These are phyloP conservation scores for Muscicapa comitata DNA, from an alignment of 2,797 vertebrate genomes.

Conservation along the genomic window DNA sequence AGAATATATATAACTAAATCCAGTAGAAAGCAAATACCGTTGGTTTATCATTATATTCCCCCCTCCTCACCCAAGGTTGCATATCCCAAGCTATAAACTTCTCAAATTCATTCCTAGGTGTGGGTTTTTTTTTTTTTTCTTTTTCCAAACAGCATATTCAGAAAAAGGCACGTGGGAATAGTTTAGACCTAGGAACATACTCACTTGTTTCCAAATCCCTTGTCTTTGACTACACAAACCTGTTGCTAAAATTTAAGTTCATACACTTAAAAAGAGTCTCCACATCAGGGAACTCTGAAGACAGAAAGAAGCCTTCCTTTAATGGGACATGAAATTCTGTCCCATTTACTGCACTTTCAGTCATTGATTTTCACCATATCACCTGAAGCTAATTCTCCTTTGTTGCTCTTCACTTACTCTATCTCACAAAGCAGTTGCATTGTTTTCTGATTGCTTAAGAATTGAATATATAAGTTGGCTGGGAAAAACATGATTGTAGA, in stretches of 20 bases:
- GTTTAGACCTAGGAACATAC: neutral
- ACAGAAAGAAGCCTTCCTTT: neutral
- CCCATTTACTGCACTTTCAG: neutral
- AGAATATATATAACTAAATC: neutral
- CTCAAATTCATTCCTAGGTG: neutral
- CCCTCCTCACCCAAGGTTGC: rapidly evolving
- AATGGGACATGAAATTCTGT: neutral
- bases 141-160: neutral
- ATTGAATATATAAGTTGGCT: neutral
- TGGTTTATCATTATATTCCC: neutral
- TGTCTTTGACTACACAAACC: neutral
- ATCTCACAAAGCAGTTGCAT: neutral
- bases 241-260: neutral
- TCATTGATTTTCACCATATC: neutral
- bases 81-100: neutral
- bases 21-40: neutral
- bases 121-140: neutral
- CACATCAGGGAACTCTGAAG: neutral
- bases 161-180: neutral
- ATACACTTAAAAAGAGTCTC: neutral
- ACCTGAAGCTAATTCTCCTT: neutral
- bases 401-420: neutral
- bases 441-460: neutral
- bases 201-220: rapidly evolving
- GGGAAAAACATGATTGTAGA: neutral